These are phyloP conservation scores for Paramormyrops hopkinsi DNA, from an alignment of 2,797 vertebrate genomes.

Conservation along the genomic window DNA sequence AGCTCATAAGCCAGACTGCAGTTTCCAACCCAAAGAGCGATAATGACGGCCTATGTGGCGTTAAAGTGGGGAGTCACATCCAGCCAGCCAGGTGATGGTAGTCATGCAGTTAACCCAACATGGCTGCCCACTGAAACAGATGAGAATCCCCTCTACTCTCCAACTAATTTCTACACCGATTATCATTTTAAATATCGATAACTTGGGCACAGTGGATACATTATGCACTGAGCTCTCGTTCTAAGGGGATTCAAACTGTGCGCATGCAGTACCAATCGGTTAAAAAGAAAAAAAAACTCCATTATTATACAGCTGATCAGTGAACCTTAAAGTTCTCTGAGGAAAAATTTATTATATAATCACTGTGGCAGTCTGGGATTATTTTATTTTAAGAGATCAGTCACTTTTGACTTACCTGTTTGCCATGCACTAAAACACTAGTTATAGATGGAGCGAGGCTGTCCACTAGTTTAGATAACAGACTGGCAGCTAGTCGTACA, in stretches of 20 bases:
- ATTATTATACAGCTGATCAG: constrained; percentile 40
- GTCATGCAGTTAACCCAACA: neutral
- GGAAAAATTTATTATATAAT: neutral
- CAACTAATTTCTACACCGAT: neutral
- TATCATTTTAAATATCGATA: neutral
- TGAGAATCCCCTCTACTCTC: neutral
- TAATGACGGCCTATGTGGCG: neutral
- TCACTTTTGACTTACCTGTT: constrained; percentile 85
- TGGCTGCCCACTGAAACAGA: neutral
- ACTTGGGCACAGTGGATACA: neutral
- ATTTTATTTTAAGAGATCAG: neutral
- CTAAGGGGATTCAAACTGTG: constrained; percentile 25
- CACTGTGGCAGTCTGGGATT: neutral
- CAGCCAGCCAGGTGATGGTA: neutral
- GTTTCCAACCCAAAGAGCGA: neutral
- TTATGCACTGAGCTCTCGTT: constrained; percentile 13
- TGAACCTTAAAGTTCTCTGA: constrained; percentile 58
- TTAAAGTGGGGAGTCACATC: neutral
- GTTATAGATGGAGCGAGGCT: constrained; percentile 99
- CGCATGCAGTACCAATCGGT: neutral
- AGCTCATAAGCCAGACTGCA: neutral
- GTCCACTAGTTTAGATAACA: constrained; percentile 99
- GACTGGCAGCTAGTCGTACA: constrained; percentile 93
- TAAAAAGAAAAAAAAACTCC: neutral
- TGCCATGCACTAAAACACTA: constrained; percentile 99